A percentile compares a stretch with the other conserved stretches of the same genome.
These are phyloP conservation scores for Pelecanus crispus DNA, from an alignment of 2,113 vertebrate species.

Conservation along the genomic window DNA sequence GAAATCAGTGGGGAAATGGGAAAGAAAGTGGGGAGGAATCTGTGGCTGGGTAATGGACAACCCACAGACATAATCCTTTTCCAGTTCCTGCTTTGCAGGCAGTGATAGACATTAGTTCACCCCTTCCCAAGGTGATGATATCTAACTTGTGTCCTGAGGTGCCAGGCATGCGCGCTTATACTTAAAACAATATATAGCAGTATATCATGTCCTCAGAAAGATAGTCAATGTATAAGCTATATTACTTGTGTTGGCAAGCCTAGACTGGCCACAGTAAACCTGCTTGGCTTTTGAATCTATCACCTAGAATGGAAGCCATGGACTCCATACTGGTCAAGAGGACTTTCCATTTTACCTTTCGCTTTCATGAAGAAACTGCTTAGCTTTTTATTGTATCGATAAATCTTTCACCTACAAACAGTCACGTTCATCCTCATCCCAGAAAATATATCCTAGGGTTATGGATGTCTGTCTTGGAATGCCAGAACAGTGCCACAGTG, in stretches of 20 bases:
- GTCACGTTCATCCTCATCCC: not conserved
- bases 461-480: not conserved
- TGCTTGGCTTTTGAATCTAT: not conserved
- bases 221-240: not conserved
- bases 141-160: not conserved
- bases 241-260: not conserved
- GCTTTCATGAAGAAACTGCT: not conserved
- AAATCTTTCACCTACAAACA: not conserved
- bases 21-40: not conserved
- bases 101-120: not conserved
- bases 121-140: not conserved
- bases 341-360: not conserved
- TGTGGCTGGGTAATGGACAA: not conserved
- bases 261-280: not conserved
- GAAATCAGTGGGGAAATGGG: not conserved
- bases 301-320: not conserved
- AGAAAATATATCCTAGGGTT: not conserved
- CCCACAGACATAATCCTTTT: not conserved
- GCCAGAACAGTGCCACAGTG: not conserved
- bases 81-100: not conserved
- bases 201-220: not conserved
- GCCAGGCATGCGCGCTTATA: rapidly evolving
- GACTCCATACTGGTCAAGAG: not conserved
- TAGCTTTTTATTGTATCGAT: not conserved
- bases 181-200: not conserved